Percentiles rank a stretch among this genome's conserved stretches.
phyloP scores from a whole-genome alignment of 2,113 vertebrate genomes.

The Clarias gariepinus region DNA sequence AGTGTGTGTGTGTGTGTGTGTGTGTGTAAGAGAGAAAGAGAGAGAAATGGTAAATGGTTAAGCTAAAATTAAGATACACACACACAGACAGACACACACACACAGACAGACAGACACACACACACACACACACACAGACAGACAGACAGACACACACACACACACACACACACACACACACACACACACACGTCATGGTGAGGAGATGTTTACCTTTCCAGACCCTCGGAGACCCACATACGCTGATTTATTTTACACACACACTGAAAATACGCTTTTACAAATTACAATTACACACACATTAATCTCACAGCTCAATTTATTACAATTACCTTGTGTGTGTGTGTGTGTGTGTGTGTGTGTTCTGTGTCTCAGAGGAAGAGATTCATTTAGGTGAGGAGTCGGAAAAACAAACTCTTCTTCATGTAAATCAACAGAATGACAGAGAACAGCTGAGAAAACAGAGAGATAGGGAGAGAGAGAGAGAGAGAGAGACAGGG shows the following conservation, averaged over 20 bases:
- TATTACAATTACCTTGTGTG: background rate
- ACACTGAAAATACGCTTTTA: slow-evolving; percentile 4
- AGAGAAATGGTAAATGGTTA: no score
- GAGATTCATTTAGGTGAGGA: slow-evolving; percentile 48
- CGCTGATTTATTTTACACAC: slow-evolving; percentile 37
- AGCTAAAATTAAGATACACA: no score
- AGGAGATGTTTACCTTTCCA: slow-evolving; percentile 60
- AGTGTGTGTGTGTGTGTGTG: no score
- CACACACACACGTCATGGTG: background rate
- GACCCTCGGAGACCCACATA: slow-evolving; percentile 71
- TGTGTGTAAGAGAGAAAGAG: no score
- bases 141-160: no score
- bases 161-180: background rate
- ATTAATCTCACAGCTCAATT: background rate
- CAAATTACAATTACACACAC: slow-evolving; percentile 8
- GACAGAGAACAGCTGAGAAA: slow-evolving; percentile 54
- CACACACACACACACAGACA: no score
- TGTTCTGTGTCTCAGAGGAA: slow-evolving; percentile 35
- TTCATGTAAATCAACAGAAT: slow-evolving; percentile 48
- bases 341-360: background rate
- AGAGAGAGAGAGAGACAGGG: slow-evolving; percentile 39
- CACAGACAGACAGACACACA: no score
- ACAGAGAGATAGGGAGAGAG: slow-evolving; percentile 35
- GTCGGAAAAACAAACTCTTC: slow-evolving; percentile 50
- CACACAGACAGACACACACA: no score